These are phyloP conservation scores for Paracyclopina nana DNA, from an alignment of 1,140 invertebrate genomes.

Conservation along the genomic window DNA sequence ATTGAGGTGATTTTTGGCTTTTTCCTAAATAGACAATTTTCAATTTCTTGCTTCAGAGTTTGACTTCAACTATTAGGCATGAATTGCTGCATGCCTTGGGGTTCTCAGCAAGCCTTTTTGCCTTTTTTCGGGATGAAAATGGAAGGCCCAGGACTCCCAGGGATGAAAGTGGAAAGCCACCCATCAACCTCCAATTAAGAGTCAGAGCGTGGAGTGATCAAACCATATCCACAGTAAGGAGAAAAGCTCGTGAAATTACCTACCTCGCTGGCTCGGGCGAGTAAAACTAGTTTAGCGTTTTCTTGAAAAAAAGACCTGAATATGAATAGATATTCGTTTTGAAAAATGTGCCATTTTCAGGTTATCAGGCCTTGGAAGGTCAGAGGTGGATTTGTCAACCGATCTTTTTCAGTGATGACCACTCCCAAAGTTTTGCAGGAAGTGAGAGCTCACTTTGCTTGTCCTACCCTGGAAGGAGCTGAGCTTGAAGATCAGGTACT, in stretches of 20 bases:
- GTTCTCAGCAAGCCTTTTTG: slow-evolving; percentile 84
- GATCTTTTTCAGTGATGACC: slow-evolving; percentile 67
- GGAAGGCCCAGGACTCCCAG: slow-evolving; percentile 67
- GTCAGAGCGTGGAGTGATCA: slow-evolving; percentile 67
- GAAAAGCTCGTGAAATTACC: no score
- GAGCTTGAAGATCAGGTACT: slow-evolving; percentile 76
- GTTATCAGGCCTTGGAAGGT: slow-evolving; percentile 67
- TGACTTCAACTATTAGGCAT: slow-evolving; percentile 91
- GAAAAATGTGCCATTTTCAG: slow-evolving; percentile 25
- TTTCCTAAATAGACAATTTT: no score
- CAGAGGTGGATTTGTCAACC: slow-evolving; percentile 46
- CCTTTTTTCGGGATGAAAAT: slow-evolving; percentile 68
- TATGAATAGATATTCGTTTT: no score
- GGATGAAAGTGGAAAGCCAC: slow-evolving; percentile 63
- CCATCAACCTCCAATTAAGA: slow-evolving; percentile 41
- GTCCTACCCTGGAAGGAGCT: slow-evolving; percentile 71
- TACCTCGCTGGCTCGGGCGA: slow-evolving; percentile 43
- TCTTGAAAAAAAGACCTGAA: neutral
- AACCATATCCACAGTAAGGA: no score
- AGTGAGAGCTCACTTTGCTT: slow-evolving; percentile 66
- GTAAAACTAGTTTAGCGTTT: neutral
- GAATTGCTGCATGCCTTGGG: slow-evolving; percentile 93
- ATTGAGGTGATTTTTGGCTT: no score
- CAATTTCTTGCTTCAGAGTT: slow-evolving; percentile 47
- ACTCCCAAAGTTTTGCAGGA: slow-evolving; percentile 68